Evolutionary conservation across 2,797 vertebrate species (phyloP).

Genomic region (Telmatherina bonti): DNA sequence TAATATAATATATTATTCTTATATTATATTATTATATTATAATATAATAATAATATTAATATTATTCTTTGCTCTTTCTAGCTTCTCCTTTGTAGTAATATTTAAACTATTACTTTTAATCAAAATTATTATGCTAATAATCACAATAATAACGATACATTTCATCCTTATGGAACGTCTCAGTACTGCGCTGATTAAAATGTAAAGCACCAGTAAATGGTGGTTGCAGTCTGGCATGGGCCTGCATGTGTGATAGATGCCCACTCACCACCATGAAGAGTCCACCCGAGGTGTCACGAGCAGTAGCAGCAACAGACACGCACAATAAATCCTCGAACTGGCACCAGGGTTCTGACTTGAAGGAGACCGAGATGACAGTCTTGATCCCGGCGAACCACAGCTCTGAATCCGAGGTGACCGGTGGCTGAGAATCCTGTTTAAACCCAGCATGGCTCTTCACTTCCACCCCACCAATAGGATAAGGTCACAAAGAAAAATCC

Average conservation of each 20-base stretch:
- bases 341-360: slow-evolving; percentile 75
- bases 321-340: slow-evolving; percentile 85
- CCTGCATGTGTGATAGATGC: slow-evolving; percentile 38
- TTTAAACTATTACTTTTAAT: not conserved
- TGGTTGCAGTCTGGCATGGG: slow-evolving; percentile 4
- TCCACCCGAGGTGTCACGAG: slow-evolving; percentile 91
- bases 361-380: slow-evolving; percentile 63
- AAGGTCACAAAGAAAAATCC: slow-evolving; percentile 11
- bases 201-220: not conserved
- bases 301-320: slow-evolving; percentile 89
- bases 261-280: slow-evolving; percentile 95
- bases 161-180: not conserved
- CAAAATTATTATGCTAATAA: not conserved
- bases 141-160: not conserved
- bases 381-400: slow-evolving; percentile 70
- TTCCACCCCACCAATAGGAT: not conserved
- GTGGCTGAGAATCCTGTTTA: slow-evolving; percentile 80
- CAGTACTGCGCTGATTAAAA: not conserved
- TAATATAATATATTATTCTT: too few species aligned
- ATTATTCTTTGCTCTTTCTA: not conserved
- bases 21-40: too few species aligned
- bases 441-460: slow-evolving; percentile 82
- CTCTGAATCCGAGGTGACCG: slow-evolving; percentile 75
- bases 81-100: not conserved
- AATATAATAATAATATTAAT: too few species aligned